Conservation (phyloP, 2,113 vertebrate species). For the Entelurus aequoreus region DNA sequence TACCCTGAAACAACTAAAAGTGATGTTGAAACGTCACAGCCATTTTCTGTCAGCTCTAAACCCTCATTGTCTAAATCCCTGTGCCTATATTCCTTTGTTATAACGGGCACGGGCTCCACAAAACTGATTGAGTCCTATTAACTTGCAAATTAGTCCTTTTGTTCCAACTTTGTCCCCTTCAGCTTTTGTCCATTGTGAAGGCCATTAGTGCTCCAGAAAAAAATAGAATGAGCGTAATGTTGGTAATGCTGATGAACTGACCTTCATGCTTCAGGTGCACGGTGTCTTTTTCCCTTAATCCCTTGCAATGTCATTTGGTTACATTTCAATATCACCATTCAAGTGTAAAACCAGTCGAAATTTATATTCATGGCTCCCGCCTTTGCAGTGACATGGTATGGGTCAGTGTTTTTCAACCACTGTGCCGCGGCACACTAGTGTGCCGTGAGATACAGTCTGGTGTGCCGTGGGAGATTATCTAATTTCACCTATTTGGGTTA, state of each 20-base stretch:
- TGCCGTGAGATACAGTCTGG: too few species aligned
- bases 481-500: too few species aligned
- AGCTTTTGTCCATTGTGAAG: constrained; percentile 41
- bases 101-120: constrained; percentile 51
- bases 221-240: constrained; percentile 12
- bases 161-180: constrained; percentile 53
- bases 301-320: background rate
- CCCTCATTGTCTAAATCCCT: constrained; percentile 57
- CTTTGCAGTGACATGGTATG: background rate
- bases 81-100: constrained; percentile 51
- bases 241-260: constrained; percentile 34
- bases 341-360: background rate
- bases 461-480: too few species aligned
- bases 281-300: background rate
- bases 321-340: background rate
- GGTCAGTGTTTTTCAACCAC: too few species aligned
- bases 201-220: constrained; percentile 35
- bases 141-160: constrained; percentile 64
- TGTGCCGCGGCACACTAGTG: too few species aligned
- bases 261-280: constrained; percentile 33
- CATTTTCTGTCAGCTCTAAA: constrained; percentile 46
- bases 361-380: background rate
- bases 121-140: constrained; percentile 61
- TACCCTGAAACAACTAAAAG: constrained; percentile 48
- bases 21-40: constrained; percentile 48